Percentiles rank a stretch among this genome's conserved stretches.
phyloP scores from a whole-genome alignment of 2,113 vertebrate species.

The Ascaphus truei region DNA sequence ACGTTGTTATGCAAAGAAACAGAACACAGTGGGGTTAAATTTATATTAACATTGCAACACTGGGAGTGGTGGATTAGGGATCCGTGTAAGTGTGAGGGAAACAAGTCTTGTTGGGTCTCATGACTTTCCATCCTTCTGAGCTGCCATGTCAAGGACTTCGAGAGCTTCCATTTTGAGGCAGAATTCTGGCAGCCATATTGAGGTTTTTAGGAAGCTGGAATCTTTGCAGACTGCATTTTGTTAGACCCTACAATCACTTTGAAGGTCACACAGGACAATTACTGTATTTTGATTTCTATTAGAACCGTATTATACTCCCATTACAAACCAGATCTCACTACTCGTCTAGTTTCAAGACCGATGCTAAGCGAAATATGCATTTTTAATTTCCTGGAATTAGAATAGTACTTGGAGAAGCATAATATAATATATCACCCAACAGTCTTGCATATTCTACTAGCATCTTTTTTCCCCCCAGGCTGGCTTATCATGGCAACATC shows the following conservation, averaged over 20 bases:
- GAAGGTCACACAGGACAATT: constrained; percentile 5
- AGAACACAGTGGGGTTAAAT: too few relatives aligned
- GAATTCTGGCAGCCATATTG: constrained; percentile 27
- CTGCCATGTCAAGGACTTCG: not conserved
- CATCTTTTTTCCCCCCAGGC: not conserved
- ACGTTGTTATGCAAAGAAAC: too few relatives aligned
- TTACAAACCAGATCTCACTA: too few relatives aligned
- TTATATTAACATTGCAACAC: too few relatives aligned
- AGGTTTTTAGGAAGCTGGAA: not conserved
- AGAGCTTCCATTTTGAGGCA: not conserved
- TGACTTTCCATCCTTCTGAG: too few relatives aligned
- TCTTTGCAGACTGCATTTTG: not conserved
- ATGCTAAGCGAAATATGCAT: not conserved
- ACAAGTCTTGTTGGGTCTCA: too few relatives aligned
- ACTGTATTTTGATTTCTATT: not conserved
- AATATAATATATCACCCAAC: not conserved
- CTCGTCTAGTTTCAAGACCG: too few relatives aligned
- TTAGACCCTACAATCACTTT: not conserved
- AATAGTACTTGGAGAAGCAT: not conserved
- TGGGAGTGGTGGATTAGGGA: too few relatives aligned
- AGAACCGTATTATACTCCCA: not conserved
- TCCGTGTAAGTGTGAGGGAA: too few relatives aligned
- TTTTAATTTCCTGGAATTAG: not conserved
- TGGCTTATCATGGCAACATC: not conserved
- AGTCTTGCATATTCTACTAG: not conserved